Conservation (phyloP, 1,140 invertebrate genomes). For the Muscidifurax raptorellus region DNA sequence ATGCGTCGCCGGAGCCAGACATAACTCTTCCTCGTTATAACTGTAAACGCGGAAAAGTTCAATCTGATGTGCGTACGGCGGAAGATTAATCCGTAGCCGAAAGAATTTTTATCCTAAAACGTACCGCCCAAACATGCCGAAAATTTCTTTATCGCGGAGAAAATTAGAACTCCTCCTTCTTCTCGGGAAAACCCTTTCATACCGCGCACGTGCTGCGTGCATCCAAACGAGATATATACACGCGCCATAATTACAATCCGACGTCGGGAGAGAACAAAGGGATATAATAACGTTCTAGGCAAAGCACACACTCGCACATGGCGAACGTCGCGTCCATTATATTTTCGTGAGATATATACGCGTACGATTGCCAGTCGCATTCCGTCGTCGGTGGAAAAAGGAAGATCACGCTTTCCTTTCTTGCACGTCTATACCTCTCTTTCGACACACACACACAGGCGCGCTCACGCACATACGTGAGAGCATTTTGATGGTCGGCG, state of each 20-base stretch:
- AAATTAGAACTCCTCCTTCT: neutral
- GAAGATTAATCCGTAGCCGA: too few relatives aligned
- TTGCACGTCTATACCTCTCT: neutral
- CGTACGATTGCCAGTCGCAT: neutral
- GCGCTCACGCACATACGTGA: neutral
- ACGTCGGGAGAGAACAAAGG: neutral
- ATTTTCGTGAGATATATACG: neutral
- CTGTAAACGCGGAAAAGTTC: neutral
- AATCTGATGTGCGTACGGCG: too few relatives aligned
- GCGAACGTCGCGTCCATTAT: neutral
- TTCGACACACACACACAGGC: neutral
- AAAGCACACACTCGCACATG: neutral
- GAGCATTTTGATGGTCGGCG: constrained; percentile 24
- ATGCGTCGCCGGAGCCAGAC: too few relatives aligned
- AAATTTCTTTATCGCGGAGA: neutral
- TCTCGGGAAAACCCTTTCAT: neutral
- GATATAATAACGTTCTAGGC: too few relatives aligned
- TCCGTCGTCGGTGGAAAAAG: neutral
- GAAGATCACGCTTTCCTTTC: neutral
- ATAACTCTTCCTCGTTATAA: neutral
- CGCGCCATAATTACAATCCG: neutral
- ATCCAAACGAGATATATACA: neutral
- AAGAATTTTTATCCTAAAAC: neutral
- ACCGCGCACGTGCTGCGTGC: neutral
- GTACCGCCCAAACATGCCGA: neutral